phyloP scores from a whole-genome alignment of 2,797 vertebrate species.

The Steatocranus sp. region DNA sequence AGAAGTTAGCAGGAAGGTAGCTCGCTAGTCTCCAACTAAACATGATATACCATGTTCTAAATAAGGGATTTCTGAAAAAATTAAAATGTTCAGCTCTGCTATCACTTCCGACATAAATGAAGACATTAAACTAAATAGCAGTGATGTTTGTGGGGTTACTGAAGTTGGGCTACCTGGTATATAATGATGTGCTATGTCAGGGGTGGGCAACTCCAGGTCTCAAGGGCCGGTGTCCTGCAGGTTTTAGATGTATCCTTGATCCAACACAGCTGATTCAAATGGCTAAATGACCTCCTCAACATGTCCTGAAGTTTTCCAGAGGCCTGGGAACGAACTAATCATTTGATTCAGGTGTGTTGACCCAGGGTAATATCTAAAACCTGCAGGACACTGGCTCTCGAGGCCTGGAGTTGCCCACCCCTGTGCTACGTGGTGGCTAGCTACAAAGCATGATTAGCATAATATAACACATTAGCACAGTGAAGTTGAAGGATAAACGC shows the following conservation, averaged over 20 bases:
- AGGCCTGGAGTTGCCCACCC: background rate
- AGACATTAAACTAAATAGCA: background rate
- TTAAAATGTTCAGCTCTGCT: too few relatives aligned
- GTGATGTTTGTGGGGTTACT: background rate
- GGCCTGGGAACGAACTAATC: background rate
- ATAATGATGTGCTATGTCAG: background rate
- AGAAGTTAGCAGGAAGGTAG: background rate
- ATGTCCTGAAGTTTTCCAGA: background rate
- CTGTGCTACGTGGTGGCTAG: background rate
- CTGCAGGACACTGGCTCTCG: fast-evolving
- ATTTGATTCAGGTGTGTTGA: background rate
- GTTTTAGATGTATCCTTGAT: background rate
- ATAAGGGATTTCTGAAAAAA: background rate
- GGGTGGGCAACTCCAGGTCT: fast-evolving
- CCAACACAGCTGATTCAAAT: background rate
- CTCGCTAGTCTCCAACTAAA: background rate
- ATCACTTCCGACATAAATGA: background rate
- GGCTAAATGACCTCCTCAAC: fast-evolving
- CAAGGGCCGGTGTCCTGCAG: background rate
- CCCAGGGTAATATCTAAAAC: background rate
- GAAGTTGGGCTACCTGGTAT: background rate
- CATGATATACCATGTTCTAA: background rate
- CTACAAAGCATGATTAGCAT: background rate
- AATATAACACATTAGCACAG: background rate
- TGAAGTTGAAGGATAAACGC: background rate